phyloP scores from a whole-genome alignment of 2,888 invertebrate genomes.

The Patella ulyssiponensis region DNA sequence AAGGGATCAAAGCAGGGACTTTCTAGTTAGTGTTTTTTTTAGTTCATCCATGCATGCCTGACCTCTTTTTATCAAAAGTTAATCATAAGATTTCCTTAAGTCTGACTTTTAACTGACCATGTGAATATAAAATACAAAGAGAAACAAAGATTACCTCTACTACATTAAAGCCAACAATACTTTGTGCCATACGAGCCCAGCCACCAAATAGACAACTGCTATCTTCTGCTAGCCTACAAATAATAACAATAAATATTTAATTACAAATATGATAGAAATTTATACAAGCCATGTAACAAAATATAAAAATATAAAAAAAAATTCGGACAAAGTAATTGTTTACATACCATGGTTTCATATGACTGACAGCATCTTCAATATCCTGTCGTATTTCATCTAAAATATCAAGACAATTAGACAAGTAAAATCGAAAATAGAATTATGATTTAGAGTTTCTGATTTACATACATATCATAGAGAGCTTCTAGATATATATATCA shows the following conservation, averaged over 20 bases:
- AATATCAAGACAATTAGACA: constrained; percentile 57
- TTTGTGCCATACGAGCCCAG: constrained; percentile 99
- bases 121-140: too few relatives aligned
- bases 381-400: constrained; percentile 98
- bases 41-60: too few relatives aligned
- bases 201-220: constrained; percentile 85
- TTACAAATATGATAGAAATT: neutral
- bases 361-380: constrained; percentile 95
- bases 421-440: too few relatives aligned
- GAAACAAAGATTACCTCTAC: constrained; percentile 82
- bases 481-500: neutral
- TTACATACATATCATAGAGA: neutral
- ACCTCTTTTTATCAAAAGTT: too few relatives aligned
- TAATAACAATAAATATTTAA: neutral
- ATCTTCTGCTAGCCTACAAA: constrained; percentile 86
- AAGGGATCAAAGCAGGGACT: neutral
- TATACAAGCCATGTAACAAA: neutral
- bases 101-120: too few relatives aligned
- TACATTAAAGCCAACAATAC: constrained; percentile 91
- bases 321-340: too few relatives aligned
- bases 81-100: too few relatives aligned
- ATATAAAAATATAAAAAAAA: neutral
- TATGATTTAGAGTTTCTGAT: neutral
- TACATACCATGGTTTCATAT: constrained; percentile 92
- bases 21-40: too few relatives aligned